Evolutionary conservation across 2,797 vertebrate genomes (phyloP).

Genomic region (Enoplosus armatus): DNA sequence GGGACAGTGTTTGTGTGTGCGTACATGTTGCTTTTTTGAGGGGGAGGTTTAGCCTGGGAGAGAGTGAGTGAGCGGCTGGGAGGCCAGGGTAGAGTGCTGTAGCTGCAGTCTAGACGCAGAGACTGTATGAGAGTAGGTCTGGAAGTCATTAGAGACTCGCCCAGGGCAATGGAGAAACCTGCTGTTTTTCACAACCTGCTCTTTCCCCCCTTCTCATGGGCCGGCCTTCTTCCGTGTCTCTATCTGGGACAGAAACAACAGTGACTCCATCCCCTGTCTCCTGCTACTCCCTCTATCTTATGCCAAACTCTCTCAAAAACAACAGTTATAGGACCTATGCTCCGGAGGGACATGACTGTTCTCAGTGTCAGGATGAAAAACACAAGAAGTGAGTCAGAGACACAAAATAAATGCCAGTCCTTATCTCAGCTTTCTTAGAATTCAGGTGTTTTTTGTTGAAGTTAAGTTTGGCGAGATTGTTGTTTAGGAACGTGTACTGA

Average conservation of each 20-base stretch:
- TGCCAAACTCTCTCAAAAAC: constrained; percentile 41
- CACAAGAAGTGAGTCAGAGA: constrained; percentile 31
- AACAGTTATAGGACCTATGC: constrained; percentile 27
- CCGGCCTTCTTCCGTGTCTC: constrained; percentile 56
- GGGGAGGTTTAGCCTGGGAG: constrained; percentile 31
- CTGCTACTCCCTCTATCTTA: constrained; percentile 23
- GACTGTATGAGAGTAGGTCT: constrained; percentile 70
- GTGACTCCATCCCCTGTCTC: constrained; percentile 47
- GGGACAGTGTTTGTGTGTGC: background rate
- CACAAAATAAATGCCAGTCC: background rate
- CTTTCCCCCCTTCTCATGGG: constrained; percentile 47
- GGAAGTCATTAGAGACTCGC: constrained; percentile 85
- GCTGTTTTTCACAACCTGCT: constrained; percentile 81
- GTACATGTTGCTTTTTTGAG: constrained; percentile 25
- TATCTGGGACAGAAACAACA: constrained; percentile 64
- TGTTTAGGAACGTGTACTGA: background rate
- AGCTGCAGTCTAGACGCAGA: constrained; percentile 73
- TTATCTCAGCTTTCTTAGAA: background rate
- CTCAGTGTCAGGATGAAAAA: constrained; percentile 27
- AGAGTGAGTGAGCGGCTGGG: constrained; percentile 36
- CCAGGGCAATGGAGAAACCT: constrained; percentile 82
- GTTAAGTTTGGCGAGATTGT: background rate
- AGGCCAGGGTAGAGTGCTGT: constrained; percentile 44
- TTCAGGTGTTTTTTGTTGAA: background rate
- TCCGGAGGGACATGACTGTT: constrained; percentile 12